Percentiles rank a stretch among this genome's conserved stretches.
These are phyloP conservation scores for Phymastichus coffea DNA, from an alignment of 1,140 invertebrate genomes.

Conservation along the genomic window DNA sequence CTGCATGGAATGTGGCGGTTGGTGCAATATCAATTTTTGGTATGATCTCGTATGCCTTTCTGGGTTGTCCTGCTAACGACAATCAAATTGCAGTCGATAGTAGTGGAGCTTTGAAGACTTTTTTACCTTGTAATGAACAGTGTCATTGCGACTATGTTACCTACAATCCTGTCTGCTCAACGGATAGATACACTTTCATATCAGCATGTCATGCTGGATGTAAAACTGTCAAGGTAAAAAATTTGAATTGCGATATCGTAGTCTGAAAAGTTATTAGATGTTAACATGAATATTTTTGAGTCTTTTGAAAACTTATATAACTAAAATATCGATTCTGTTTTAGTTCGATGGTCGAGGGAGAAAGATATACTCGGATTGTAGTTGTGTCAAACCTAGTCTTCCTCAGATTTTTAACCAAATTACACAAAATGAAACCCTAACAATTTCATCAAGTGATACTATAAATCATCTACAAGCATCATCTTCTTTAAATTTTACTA, in stretches of 20 bases:
- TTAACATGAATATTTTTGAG: no score
- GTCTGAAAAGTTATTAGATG: no score
- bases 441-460: no score
- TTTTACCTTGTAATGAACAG: conserved; percentile 62
- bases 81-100: conserved; percentile 55
- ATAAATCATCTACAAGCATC: no score
- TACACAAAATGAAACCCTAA: background rate
- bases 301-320: background rate
- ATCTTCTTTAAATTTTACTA: conserved; percentile 52
- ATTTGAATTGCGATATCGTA: no score
- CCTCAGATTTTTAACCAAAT: background rate
- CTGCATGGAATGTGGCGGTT: conserved; percentile 72
- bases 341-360: conserved; percentile 34
- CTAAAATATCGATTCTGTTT: background rate
- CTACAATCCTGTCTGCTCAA: conserved; percentile 69
- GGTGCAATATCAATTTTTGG: conserved; percentile 65
- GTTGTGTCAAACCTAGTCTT: conserved; percentile 50
- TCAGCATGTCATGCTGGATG: conserved; percentile 74
- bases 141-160: conserved; percentile 68
- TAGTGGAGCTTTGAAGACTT: conserved; percentile 52
- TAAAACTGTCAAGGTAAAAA: conserved; percentile 45
- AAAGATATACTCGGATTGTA: conserved; percentile 59
- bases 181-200: conserved; percentile 63
- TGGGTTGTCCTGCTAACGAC: conserved; percentile 67
- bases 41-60: conserved; percentile 67